Conservation (phyloP, 2,113 vertebrate species). For the Rutilus rutilus region DNA sequence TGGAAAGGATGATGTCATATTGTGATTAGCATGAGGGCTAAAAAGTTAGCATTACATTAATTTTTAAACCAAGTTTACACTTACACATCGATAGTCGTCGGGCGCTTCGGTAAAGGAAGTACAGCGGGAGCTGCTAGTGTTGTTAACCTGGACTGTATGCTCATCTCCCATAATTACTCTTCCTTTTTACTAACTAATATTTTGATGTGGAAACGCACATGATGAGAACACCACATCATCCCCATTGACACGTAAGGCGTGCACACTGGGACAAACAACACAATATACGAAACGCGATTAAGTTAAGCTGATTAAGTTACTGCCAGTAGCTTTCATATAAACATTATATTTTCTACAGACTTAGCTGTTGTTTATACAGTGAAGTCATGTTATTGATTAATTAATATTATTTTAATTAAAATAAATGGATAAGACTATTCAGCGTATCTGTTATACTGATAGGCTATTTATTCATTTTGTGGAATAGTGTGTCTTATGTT, state of each 20-base stretch:
- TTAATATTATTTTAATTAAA: not conserved
- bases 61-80: slow-evolving; percentile 54
- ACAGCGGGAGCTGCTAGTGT: slow-evolving; percentile 67
- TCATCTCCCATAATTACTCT: slow-evolving; percentile 43
- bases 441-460: not conserved
- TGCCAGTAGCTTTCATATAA: not conserved
- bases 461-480: not conserved
- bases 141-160: slow-evolving; percentile 13
- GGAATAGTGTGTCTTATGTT: not conserved
- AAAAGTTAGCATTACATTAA: not conserved
- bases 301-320: no score
- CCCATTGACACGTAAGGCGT: slow-evolving; percentile 61
- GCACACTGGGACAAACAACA: slow-evolving; percentile 61
- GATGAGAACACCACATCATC: slow-evolving; percentile 48
- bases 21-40: slow-evolving; percentile 33
- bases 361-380: not conserved
- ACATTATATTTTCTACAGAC: not conserved
- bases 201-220: slow-evolving; percentile 21
- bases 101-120: slow-evolving; percentile 67
- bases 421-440: not conserved
- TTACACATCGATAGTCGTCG: slow-evolving; percentile 78
- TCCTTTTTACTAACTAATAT: slow-evolving; percentile 53
- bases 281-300: slow-evolving; percentile 31
- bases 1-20: not conserved
- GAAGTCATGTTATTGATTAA: not conserved